Percentiles rank a stretch among this genome's conserved stretches.
These are phyloP conservation scores for Lepisosteus osseus DNA, from an alignment of 2,113 vertebrate genomes.

Conservation along the genomic window DNA sequence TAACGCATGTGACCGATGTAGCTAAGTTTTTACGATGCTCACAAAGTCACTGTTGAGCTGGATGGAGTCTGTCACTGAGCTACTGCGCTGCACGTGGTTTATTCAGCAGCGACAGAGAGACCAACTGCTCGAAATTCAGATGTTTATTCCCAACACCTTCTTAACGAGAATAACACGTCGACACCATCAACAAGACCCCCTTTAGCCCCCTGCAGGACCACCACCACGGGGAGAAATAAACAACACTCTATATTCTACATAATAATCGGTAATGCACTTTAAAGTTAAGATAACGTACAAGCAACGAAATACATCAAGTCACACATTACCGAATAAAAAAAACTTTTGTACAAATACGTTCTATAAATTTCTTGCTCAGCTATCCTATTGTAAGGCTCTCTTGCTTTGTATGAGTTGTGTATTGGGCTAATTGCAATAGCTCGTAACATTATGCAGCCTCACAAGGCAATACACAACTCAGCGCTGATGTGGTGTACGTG, in stretches of 20 bases:
- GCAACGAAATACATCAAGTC: constrained; percentile 29
- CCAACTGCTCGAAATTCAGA: background rate
- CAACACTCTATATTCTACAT: constrained; percentile 9
- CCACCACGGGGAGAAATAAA: constrained; percentile 30
- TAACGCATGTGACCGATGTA: background rate
- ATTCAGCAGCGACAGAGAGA: constrained; percentile 16
- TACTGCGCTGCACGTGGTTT: constrained; percentile 39
- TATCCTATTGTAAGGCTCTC: constrained; percentile 25
- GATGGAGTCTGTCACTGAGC: background rate
- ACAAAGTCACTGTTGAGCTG: background rate
- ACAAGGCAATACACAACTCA: constrained; percentile 37
- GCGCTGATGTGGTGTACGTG: constrained; percentile 4
- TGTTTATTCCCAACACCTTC: constrained; percentile 32
- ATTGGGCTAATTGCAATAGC: constrained; percentile 47
- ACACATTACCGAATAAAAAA: constrained; percentile 26
- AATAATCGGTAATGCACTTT: background rate
- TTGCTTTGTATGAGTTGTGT: constrained; percentile 30
- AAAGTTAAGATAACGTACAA: background rate
- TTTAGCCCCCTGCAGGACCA: constrained; percentile 16
- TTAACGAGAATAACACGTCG: constrained; percentile 19
- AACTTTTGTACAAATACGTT: constrained; percentile 35
- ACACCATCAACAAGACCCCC: constrained; percentile 32
- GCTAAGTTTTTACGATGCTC: background rate
- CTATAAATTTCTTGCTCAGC: constrained; percentile 25
- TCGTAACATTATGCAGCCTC: constrained; percentile 47